Evolutionary conservation across 1,140 invertebrate species (phyloP).

Genomic region (Drosophila varians): DNA sequence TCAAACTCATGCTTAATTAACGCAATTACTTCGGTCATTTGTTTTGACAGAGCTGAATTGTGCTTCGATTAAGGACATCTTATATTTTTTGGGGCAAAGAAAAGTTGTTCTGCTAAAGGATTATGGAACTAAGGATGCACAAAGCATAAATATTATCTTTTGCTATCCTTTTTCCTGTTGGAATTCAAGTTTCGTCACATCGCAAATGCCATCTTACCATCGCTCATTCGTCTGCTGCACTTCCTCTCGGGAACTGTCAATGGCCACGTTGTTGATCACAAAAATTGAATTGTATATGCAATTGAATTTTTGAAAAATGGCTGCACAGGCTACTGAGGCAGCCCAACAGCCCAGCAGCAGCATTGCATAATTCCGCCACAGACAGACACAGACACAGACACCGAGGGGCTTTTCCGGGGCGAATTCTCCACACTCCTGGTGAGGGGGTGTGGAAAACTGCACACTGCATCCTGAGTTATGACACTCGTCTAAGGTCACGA

Average conservation of each 20-base stretch:
- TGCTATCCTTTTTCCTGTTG: background rate
- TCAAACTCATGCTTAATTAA: slow-evolving; percentile 64
- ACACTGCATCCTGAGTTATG: slow-evolving; percentile 62
- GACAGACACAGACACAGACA: background rate
- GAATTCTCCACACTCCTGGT: background rate
- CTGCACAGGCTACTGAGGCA: slow-evolving; percentile 1
- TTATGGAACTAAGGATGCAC: too few species aligned
- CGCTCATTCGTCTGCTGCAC: background rate
- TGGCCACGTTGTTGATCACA: slow-evolving; percentile 66
- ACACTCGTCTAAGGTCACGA: slow-evolving; percentile 64
- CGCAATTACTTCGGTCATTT: slow-evolving; percentile 71
- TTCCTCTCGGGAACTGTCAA: slow-evolving; percentile 50
- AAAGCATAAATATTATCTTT: background rate
- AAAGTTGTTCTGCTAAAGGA: too few species aligned
- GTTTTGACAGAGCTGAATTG: slow-evolving; percentile 32
- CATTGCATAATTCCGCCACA: slow-evolving; percentile 57
- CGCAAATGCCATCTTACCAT: background rate
- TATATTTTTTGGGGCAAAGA: background rate
- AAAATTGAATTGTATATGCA: slow-evolving; percentile 76
- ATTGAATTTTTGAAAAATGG: slow-evolving; percentile 69
- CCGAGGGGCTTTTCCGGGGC: background rate
- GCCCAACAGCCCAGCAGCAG: slow-evolving; percentile 34
- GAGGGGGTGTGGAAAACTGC: background rate
- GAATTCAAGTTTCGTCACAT: background rate
- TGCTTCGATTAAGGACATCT: slow-evolving; percentile 24